A percentile compares a stretch with the other conserved stretches of the same genome.
Evolutionary conservation across 1,140 invertebrate genomes (phyloP).

Genomic region (Drosophila athabasca): DNA sequence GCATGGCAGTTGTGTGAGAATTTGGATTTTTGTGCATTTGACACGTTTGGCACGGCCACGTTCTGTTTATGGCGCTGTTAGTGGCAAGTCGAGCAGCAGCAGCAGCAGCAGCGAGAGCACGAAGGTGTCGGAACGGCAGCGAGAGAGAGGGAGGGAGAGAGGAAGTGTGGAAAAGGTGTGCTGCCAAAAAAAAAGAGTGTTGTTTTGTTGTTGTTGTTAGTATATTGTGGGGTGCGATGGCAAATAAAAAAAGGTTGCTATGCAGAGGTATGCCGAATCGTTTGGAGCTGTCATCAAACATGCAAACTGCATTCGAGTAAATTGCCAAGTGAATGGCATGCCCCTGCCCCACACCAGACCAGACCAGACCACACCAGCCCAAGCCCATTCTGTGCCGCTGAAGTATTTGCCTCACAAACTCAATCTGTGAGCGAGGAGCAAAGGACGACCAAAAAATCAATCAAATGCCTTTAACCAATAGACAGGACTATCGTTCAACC

Average conservation of each 20-base stretch:
- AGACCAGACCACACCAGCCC: neutral
- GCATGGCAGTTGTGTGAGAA: slow-evolving; percentile 34
- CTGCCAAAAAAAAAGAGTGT: slow-evolving; percentile 16
- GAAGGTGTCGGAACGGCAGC: neutral
- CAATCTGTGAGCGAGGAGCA: slow-evolving; percentile 9
- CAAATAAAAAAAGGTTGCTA: neutral
- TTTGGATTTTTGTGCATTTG: slow-evolving; percentile 71
- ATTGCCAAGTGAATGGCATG: slow-evolving; percentile 44
- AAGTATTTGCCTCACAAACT: slow-evolving; percentile 45
- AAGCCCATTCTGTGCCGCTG: neutral
- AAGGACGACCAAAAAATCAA: slow-evolving; percentile 25
- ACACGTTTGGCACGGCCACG: slow-evolving; percentile 60
- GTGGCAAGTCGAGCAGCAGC: slow-evolving; percentile 23
- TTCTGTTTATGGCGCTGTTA: slow-evolving; percentile 44
- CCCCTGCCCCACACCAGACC: neutral
- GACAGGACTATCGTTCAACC: neutral
- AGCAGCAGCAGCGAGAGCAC: slow-evolving; percentile 3
- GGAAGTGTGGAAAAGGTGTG: neutral
- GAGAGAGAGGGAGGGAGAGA: neutral
- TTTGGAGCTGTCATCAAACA: slow-evolving; percentile 59
- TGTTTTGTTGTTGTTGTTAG: slow-evolving; percentile 1
- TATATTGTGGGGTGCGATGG: slow-evolving; percentile 7
- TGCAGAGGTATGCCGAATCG: neutral
- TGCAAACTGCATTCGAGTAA: slow-evolving; percentile 57
- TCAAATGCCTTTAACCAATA: slow-evolving; percentile 45